Evolutionary conservation across 2,888 invertebrate genomes (phyloP), one percentile per base, ranked within the genome.

Genomic region (Andricus curvator): DNA sequence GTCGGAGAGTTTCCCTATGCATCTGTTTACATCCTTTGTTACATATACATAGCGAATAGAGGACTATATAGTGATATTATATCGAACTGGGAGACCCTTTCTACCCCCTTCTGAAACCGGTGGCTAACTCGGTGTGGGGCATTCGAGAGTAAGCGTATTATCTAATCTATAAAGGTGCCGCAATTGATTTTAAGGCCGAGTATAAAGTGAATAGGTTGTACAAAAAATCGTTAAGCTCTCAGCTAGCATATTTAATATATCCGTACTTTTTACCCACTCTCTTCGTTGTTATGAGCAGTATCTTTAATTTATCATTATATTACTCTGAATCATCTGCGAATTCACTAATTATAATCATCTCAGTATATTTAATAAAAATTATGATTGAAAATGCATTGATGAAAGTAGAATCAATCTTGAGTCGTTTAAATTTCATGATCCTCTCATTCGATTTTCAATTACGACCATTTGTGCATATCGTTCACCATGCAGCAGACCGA

Each of bases 141-240:
- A 9, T 60, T 44, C 15, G n/a, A 66, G 37, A 66, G 48, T 70
- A 51, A 29, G 48, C 11, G 29, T 83, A 83, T 37, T 81, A 85
- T 87, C 84, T 86, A 86, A 88, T 89, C 85, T 86, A 86, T 88
- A 87, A 86, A 88, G 86, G 85, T 82, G 84, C 86, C 86, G 87
- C 88, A 88, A 89, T 89, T 88, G 88, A 89, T 88, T 88, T 88
- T 88, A 88, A 88, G 85, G 84, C 83, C 83, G 84, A 81, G 85
- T 84, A 86, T 88, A 87, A 87, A 86, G 84, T 85, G 87, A 80
- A 76, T 25, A 25, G 2, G 25, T 25, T 82, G 83, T 79, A 83
- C 82, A 82, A 81, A 84, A 84, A 84, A 84, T 85, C 86, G 86
- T 87, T 86, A 87, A 87, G 84, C 83, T 79, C 83, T 83, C 83